Evolutionary conservation across 1,140 invertebrate species (phyloP).

Genomic region (Pseudomyrmex cubaensis): DNA sequence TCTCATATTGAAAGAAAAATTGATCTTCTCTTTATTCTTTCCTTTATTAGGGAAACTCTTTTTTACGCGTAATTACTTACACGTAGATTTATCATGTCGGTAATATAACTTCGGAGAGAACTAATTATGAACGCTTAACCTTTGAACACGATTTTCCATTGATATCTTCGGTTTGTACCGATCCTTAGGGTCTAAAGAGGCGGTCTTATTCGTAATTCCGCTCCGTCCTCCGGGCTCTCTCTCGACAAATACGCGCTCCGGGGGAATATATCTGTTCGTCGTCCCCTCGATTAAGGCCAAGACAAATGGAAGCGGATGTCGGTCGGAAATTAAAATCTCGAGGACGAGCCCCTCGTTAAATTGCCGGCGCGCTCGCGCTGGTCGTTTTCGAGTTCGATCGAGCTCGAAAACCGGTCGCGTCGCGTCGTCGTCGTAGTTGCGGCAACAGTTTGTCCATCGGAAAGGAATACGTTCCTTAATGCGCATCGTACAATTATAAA

Average conservation of each 20-base stretch:
- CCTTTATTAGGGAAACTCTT: too few relatives aligned
- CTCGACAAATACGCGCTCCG: slow-evolving; percentile 56
- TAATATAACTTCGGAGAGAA: not conserved
- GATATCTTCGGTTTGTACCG: slow-evolving; percentile 25
- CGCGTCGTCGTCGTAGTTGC: not conserved
- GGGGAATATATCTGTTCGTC: slow-evolving; percentile 49
- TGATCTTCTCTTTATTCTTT: too few relatives aligned
- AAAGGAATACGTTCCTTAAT: too few relatives aligned
- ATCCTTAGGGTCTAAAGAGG: slow-evolving; percentile 15
- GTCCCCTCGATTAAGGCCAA: slow-evolving; percentile 68
- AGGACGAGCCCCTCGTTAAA: slow-evolving; percentile 68
- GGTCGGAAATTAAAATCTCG: slow-evolving; percentile 74
- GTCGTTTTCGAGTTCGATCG: slow-evolving; percentile 58
- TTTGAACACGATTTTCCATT: slow-evolving; percentile 30
- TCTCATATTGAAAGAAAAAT: too few relatives aligned
- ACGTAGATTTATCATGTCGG: slow-evolving; percentile 19
- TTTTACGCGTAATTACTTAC: not conserved
- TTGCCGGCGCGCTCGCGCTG: slow-evolving; percentile 19
- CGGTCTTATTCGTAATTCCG: slow-evolving; percentile 42
- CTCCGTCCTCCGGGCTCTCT: not conserved
- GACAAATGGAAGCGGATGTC: slow-evolving; percentile 72
- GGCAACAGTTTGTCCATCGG: too few relatives aligned
- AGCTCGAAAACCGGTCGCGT: slow-evolving; percentile 18
- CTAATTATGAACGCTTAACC: slow-evolving; percentile 44
- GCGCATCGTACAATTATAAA: slow-evolving; percentile 4